Percentiles rank a stretch among this genome's conserved stretches.
Conservation (phyloP, 1,140 invertebrate species). For the Pseudoatta argentina region DNA sequence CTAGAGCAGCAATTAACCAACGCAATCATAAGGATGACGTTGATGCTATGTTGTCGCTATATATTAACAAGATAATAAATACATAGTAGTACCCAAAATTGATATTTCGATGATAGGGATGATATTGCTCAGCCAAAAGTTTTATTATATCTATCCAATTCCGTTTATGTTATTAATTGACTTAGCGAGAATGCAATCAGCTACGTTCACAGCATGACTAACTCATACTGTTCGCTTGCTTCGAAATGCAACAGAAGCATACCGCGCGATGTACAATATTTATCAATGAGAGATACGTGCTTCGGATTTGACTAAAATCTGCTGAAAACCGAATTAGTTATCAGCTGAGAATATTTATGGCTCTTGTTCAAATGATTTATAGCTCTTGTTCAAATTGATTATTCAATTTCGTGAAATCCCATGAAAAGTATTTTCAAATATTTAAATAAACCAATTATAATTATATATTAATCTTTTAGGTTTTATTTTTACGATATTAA, state of each 20-base stretch:
- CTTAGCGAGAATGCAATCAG: constrained; percentile 16
- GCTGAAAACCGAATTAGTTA: background rate
- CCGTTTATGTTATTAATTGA: constrained; percentile 58
- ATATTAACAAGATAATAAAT: constrained; percentile 13
- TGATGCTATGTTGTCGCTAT: constrained; percentile 48
- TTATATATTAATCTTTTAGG: background rate
- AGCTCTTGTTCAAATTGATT: background rate
- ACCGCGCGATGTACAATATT: background rate
- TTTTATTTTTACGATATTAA: background rate
- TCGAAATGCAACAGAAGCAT: constrained; percentile 16
- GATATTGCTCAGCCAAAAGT: background rate
- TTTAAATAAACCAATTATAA: background rate
- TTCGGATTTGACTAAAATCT: background rate
- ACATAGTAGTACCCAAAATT: constrained; percentile 35
- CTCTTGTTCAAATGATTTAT: background rate
- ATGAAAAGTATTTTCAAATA: background rate
- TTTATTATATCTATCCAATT: constrained; percentile 5
- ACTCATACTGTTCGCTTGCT: background rate
- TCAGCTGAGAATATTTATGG: background rate
- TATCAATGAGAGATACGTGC: constrained; percentile 14
- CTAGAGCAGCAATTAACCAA: constrained; percentile 29
- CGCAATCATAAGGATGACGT: constrained; percentile 24
- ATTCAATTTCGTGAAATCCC: background rate
- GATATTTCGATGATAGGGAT: constrained; percentile 11
- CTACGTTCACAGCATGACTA: constrained; percentile 24